Evolutionary conservation across 2,113 vertebrate species (phyloP).

Genomic region (Lanius collurio): DNA sequence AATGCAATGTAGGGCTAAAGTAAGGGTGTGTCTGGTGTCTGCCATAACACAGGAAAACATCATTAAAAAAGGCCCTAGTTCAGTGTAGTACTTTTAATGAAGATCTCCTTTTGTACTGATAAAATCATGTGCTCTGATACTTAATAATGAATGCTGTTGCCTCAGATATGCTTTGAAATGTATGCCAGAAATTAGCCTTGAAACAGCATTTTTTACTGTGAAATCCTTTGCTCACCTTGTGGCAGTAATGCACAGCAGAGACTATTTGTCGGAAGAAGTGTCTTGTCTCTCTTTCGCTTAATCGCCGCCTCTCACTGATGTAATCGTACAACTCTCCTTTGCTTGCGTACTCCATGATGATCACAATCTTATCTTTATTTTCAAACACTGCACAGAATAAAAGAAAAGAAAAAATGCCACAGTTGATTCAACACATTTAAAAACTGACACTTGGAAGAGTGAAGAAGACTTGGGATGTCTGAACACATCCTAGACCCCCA

Average conservation of each 20-base stretch:
- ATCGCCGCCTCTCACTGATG: slow-evolving; percentile 90
- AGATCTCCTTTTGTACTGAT: neutral
- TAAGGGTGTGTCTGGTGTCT: neutral
- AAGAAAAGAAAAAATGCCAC: neutral
- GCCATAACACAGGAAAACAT: neutral
- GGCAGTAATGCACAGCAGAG: slow-evolving; percentile 95
- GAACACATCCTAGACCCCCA: neutral
- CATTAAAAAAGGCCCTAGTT: neutral
- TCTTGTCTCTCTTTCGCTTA: slow-evolving; percentile 91
- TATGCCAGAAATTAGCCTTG: neutral
- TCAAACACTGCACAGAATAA: slow-evolving; percentile 86
- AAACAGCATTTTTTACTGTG: neutral
- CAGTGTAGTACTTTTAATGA: neutral
- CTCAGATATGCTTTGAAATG: slow-evolving; percentile 22
- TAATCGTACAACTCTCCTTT: slow-evolving; percentile 98
- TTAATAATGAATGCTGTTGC: neutral
- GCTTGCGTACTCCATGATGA: slow-evolving; percentile 94
- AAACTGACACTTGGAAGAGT: neutral
- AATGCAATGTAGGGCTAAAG: neutral
- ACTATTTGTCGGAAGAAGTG: slow-evolving; percentile 98
- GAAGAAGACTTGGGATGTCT: neutral
- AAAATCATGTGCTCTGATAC: neutral
- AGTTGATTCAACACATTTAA: neutral
- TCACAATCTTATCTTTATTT: slow-evolving; percentile 99
- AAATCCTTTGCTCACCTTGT: slow-evolving; percentile 82